Base-by-base conservation (phyloP, 1,140 invertebrate species). In the Portunus trituberculatus region DNA sequence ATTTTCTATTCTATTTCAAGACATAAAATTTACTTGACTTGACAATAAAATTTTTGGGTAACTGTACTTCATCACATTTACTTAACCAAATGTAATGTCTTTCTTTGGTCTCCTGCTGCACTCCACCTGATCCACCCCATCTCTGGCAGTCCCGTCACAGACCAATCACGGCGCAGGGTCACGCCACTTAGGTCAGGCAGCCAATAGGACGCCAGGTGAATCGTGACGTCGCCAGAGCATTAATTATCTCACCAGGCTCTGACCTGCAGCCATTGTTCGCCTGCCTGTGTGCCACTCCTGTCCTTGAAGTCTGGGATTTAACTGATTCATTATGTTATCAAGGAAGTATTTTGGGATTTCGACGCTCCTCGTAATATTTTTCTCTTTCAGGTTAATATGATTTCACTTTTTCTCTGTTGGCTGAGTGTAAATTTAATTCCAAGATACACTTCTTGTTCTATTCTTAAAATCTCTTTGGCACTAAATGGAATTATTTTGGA, bases 251-350 rank as follows among this genome's bases (percentile, higher is more conserved):
- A n/a, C n/a, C n/a, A n/a, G n/a, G n/a, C n/a, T n/a, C 67, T 76
- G 67, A 76, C 20, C 67, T n/a, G 67, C 67, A n/a, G 67, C 67
- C 67, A 59, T 76, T 76, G 25, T 76, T 76, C 52, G 67, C 25
- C 67, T 76, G 67, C 67, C 67, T 76, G 67, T 76, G 67, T 76
- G 1, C n/a, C 67, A 25, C 20, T 25, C 1, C 1, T 76, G 67
- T 25, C 67, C 67, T 76, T 25, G 67, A 39, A 39, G 39, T 39
- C 39, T 39, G 39, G 1, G 39, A 76, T 20, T 76, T 76, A 76
- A 76, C n/a, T 76, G 25, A 76, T 59, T n/a, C 67, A 76, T 76
- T 76, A 76, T n/a, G 67, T 76, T 76, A 76, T 76, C n/a, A 76
- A 14, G 67, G 20, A 20, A 76, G 20, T 76, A 76, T 76, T 76